Base-by-base conservation (phyloP, 2,797 vertebrate species). In the Mus caroli region DNA sequence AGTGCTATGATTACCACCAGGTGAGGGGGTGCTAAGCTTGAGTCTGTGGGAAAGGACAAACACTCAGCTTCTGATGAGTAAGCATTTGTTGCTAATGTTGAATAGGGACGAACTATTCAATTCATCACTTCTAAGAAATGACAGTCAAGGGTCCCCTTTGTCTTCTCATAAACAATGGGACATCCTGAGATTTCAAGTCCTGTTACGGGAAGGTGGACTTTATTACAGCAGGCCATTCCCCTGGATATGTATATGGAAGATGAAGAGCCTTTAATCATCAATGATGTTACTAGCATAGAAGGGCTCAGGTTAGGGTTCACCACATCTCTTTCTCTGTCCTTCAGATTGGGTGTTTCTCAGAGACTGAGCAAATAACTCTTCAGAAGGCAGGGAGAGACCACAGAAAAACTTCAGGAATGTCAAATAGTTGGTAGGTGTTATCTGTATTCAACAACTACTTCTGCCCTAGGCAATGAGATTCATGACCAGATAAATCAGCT, bases 391-490 rank as follows among this genome's bases (percentile, higher is more conserved):
- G 76, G 7, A 76, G 58, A 82, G 37, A 26, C 37, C 22, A 50
- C 3, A 50, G 46, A 24, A 82, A 11, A 56, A 26, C 31, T 5
- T 19, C 13, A 50, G 40, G 54, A 80, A 24, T 50, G 64, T 14
- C 2, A 3, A 13, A 43, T 73, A 12, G 64, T 37, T 73, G 37
- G 1, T 3, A 17, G 2, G 1, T 15, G n/a, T 43, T 4, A 20
- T 15, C 37, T 40, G 46, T 20, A 28, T 31, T 40, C 34, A 54
- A 26, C 14, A 28, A 12, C 12, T 26, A 13, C 37, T 69, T 28
- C 9, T 20, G 9, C 54, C 37, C 46, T 90, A 7, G 20, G 6
- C 75, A 40, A 12, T 3, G 20, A 56, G 17, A 50, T 12, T 56
- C 76, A 37, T 24, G 14, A 9, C 8, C 26, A 11, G 8, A 4